Percentiles rank a stretch among this genome's conserved stretches.
phyloP scores from a whole-genome alignment of 37 sponge, comb jelly and placozoan species.

The Aphrocallistes beatrix region DNA sequence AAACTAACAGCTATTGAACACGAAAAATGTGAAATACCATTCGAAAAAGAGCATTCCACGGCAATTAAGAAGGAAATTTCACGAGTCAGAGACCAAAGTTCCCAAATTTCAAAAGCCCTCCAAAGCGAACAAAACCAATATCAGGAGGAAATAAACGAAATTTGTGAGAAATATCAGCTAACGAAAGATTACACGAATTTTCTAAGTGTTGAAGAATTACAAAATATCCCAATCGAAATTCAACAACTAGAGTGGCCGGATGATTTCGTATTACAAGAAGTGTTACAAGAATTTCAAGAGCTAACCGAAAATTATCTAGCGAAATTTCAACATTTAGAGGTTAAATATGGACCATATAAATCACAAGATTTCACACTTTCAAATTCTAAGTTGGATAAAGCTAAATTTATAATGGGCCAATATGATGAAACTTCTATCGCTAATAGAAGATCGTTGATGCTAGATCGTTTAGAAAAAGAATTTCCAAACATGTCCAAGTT shows the following conservation, averaged over 20 bases:
- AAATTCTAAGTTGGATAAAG: background rate
- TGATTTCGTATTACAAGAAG: background rate
- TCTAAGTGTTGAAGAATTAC: background rate
- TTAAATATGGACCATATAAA: background rate
- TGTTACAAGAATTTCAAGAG: background rate
- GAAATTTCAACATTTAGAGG: background rate
- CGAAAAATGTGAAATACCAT: background rate
- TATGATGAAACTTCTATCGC: background rate
- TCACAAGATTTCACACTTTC: background rate
- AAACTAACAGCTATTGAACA: background rate
- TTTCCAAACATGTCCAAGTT: background rate
- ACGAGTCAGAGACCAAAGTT: background rate
- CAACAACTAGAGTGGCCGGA: background rate
- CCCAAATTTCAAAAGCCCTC: background rate
- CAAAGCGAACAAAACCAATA: background rate
- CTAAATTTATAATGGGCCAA: background rate
- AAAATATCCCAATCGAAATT: background rate
- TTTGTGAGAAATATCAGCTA: background rate
- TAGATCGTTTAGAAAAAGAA: background rate
- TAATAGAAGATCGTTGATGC: background rate
- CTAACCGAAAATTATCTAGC: background rate
- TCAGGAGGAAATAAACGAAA: background rate
- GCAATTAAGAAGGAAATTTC: slow-evolving; percentile 1
- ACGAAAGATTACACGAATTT: background rate
- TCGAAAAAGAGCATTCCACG: background rate